phyloP scores from a whole-genome alignment of 2,888 invertebrate genomes.

The Parasteatoda lunata region DNA sequence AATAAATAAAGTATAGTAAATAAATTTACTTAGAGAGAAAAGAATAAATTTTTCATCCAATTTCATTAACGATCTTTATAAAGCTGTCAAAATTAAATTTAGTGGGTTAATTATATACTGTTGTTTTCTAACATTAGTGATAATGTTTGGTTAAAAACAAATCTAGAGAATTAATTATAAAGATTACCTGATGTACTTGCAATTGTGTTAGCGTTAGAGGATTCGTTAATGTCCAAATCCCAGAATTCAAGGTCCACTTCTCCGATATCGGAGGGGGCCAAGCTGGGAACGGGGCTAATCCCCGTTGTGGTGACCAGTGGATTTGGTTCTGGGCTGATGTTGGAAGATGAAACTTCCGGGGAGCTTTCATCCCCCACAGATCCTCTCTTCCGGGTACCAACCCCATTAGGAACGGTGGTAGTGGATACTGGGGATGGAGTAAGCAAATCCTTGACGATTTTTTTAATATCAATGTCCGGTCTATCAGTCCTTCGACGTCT shows the following conservation, averaged over 20 bases:
- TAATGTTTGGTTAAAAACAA: too few relatives aligned
- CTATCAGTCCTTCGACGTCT: constrained; percentile 54
- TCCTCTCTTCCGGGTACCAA: constrained; percentile 16
- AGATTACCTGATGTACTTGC: constrained; percentile 61
- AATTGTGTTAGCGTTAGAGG: constrained; percentile 65
- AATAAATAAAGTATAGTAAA: too few relatives aligned
- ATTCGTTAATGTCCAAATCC: constrained; percentile 81
- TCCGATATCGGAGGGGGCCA: constrained; percentile 84
- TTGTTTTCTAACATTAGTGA: too few relatives aligned
- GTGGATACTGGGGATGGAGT: constrained; percentile 36
- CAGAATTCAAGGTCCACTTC: constrained; percentile 85
- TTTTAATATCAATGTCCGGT: constrained; percentile 63
- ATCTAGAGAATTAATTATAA: neutral
- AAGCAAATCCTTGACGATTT: constrained; percentile 58
- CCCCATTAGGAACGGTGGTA: constrained; percentile 7
- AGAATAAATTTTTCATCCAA: too few relatives aligned
- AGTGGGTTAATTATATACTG: too few relatives aligned
- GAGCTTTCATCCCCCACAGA: constrained; percentile 65
- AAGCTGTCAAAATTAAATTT: too few relatives aligned
- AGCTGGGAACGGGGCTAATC: constrained; percentile 73
- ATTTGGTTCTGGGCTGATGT: constrained; percentile 47
- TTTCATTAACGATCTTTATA: too few relatives aligned
- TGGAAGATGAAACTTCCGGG: constrained; percentile 70
- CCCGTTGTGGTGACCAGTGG: constrained; percentile 68
- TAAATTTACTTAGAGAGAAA: too few relatives aligned